phyloP scores from a whole-genome alignment of 2,888 invertebrate genomes.

The Trissoscelio sp. region DNA sequence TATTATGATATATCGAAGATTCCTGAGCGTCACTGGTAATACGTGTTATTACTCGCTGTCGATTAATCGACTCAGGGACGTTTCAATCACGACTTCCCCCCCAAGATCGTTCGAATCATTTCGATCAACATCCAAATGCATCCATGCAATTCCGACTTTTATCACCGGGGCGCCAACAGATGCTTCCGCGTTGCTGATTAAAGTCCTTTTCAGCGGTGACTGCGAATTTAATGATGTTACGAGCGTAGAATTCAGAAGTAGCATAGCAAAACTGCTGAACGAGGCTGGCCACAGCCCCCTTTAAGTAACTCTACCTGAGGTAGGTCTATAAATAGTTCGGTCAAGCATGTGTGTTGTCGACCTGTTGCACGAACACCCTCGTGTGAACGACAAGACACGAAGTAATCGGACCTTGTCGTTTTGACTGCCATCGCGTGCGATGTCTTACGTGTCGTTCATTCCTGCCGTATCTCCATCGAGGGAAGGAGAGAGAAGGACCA shows the following conservation, averaged over 20 bases:
- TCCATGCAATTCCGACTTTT: not conserved
- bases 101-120: not conserved
- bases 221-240: slow-evolving; percentile 50
- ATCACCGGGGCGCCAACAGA: slow-evolving; percentile 14
- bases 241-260: slow-evolving; percentile 55
- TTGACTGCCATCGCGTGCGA: slow-evolving; percentile 69
- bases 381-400: slow-evolving; percentile 78
- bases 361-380: slow-evolving; percentile 79
- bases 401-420: slow-evolving; percentile 76
- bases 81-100: slow-evolving; percentile 33
- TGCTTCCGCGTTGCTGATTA: slow-evolving; percentile 47
- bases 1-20: slow-evolving; percentile 50
- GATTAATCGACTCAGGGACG: slow-evolving; percentile 54
- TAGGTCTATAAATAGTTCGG: slow-evolving; percentile 78
- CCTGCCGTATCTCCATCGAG: slow-evolving; percentile 28
- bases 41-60: slow-evolving; percentile 53
- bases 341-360: slow-evolving; percentile 74
- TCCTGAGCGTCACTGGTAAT: slow-evolving; percentile 43
- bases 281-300: slow-evolving; percentile 39
- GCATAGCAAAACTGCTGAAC: slow-evolving; percentile 13
- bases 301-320: slow-evolving; percentile 76
- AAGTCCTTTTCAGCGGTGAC: slow-evolving; percentile 25
- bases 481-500: slow-evolving; percentile 15
- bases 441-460: slow-evolving; percentile 66
- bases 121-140: not conserved